Conservation (phyloP, 2,888 invertebrate genomes). For the Caenorhabditis doughertyi region DNA sequence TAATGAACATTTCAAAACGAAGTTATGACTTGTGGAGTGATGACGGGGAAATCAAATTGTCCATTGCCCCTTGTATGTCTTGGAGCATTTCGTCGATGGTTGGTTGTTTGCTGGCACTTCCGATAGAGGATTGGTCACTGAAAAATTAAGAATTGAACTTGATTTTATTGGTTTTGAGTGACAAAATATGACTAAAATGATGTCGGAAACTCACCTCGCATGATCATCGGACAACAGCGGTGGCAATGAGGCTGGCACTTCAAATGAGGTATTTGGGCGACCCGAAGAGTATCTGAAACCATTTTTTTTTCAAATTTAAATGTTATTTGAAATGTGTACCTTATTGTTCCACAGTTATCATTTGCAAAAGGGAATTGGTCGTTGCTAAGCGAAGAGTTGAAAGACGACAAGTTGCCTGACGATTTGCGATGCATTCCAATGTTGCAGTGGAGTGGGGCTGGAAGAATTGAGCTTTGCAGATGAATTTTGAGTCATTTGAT, state of each 20-base stretch:
- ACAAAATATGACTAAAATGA: no score
- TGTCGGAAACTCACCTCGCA: constrained; percentile 2
- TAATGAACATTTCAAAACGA: no score
- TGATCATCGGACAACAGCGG: constrained; percentile 21
- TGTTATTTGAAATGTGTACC: constrained; percentile 17
- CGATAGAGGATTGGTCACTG: constrained; percentile 24
- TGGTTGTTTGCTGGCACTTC: constrained; percentile 1
- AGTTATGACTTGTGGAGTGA: background rate
- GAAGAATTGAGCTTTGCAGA: background rate
- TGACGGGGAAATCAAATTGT: background rate
- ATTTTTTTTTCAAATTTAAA: background rate
- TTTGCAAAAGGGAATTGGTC: constrained; percentile 91
- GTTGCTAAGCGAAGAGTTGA: constrained; percentile 42
- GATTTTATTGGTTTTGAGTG: no score
- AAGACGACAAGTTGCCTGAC: constrained; percentile 4
- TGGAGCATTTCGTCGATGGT: constrained; percentile 31
- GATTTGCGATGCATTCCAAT: constrained; percentile 11
- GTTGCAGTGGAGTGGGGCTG: constrained; percentile 24
- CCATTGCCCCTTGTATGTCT: constrained; percentile 29
- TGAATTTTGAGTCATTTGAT: no score
- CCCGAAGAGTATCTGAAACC: constrained; percentile 4
- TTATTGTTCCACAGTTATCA: constrained; percentile 97
- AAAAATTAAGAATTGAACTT: background rate
- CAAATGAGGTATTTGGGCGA: background rate
- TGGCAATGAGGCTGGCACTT: constrained; percentile 7